These are phyloP conservation scores for Chymomyza caudatula DNA, from an alignment of 2,888 invertebrate species.

Conservation along the genomic window DNA sequence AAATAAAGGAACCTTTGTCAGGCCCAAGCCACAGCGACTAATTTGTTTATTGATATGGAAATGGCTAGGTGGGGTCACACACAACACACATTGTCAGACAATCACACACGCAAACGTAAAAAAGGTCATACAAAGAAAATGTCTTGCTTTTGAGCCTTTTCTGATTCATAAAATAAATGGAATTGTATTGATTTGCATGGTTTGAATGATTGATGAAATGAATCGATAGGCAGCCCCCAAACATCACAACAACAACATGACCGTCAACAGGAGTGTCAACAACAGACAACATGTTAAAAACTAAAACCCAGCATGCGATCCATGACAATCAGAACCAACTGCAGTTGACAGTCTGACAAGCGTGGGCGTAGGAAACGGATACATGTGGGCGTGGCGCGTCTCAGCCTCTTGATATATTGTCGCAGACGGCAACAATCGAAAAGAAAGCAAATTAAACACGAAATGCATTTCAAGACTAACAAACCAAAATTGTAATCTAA, in stretches of 20 bases:
- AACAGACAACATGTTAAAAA: not conserved
- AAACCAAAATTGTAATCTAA: not conserved
- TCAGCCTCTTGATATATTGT: not conserved
- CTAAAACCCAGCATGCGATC: not conserved
- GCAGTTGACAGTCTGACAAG: conserved; percentile 1
- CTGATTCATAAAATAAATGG: conserved; percentile 12
- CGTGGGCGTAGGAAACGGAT: not conserved
- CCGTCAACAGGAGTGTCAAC: not conserved
- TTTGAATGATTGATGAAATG: conserved; percentile 30
- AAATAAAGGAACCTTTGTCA: not conserved
- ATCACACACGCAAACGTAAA: not conserved
- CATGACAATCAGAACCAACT: not conserved
- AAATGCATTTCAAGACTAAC: conserved; percentile 26
- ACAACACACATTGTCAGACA: not conserved
- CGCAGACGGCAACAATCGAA: not conserved
- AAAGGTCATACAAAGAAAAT: not conserved
- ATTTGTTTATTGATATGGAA: conserved; percentile 1
- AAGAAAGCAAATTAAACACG: conserved; percentile 16
- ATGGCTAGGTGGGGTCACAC: not conserved
- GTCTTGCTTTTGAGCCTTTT: not conserved
- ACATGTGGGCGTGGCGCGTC: not conserved
- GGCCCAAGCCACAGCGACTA: not conserved
- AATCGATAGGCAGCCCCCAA: conserved; percentile 8
- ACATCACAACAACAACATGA: conserved; percentile 8
- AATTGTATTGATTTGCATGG: conserved; percentile 29